phyloP scores from a whole-genome alignment of 2,797 vertebrate species.

The Neosalanx taihuensis region DNA sequence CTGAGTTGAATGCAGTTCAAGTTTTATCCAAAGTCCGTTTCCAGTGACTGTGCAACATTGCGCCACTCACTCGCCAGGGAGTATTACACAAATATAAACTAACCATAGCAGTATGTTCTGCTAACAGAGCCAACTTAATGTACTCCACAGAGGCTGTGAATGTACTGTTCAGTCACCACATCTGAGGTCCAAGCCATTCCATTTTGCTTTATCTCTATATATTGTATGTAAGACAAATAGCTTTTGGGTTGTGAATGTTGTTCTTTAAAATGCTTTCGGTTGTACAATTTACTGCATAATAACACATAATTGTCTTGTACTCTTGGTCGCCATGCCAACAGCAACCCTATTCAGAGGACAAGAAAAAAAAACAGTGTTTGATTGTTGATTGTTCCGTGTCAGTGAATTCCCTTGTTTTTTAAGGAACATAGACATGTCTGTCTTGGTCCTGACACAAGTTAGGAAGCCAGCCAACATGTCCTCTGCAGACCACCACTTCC shows the following conservation, averaged over 20 bases:
- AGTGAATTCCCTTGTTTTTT: slow-evolving; percentile 5
- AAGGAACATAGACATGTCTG: slow-evolving; percentile 16
- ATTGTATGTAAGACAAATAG: slow-evolving; percentile 31
- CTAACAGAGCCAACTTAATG: slow-evolving; percentile 33
- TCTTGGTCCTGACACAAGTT: slow-evolving; percentile 1
- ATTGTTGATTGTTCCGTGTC: slow-evolving; percentile 21
- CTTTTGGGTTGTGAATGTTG: slow-evolving; percentile 38
- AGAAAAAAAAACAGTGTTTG: slow-evolving; percentile 3
- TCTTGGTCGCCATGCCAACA: not conserved
- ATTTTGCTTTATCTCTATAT: slow-evolving; percentile 41
- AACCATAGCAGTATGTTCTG: slow-evolving; percentile 28
- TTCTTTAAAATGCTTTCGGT: slow-evolving; percentile 6
- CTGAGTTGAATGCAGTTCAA: not conserved
- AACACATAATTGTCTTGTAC: slow-evolving; percentile 26
- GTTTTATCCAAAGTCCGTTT: not conserved
- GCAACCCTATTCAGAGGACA: slow-evolving; percentile 3
- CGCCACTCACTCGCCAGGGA: slow-evolving; percentile 26
- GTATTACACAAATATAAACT: slow-evolving; percentile 23
- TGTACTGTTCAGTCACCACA: slow-evolving; percentile 32
- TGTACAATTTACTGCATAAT: slow-evolving; percentile 32
- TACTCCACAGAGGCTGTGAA: slow-evolving; percentile 27
- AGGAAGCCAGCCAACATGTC: slow-evolving; percentile 3
- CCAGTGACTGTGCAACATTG: slow-evolving; percentile 19
- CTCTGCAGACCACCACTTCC: slow-evolving; percentile 14
- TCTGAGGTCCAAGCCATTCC: slow-evolving; percentile 18